Evolutionary conservation across 2,797 vertebrate genomes (phyloP), one percentile per base, ranked within the genome.

Genomic region (Pempheris klunzingeri): DNA sequence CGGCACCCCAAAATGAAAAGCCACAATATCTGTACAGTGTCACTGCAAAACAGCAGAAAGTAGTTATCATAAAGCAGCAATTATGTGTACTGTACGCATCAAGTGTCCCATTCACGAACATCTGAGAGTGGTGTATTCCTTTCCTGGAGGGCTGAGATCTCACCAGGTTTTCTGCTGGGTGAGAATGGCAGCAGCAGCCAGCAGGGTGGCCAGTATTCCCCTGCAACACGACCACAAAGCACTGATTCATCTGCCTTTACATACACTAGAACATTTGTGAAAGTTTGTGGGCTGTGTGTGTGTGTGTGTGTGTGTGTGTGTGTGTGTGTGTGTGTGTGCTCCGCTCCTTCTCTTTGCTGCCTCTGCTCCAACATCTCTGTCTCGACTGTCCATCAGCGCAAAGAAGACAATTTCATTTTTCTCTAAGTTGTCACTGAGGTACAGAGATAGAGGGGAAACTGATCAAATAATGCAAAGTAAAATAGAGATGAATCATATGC

Each of bases 171-270:
- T 12, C 65, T 18, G 36, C n/a, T 77, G 46, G 61, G 59, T 71
- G 70, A 78, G 74, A 74, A 10, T 69, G 34, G 57, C 78, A 60
- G 83, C 44, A 47, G 57, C 9, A 57, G 67, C 80, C 71, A 65
- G 71, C 69, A 84, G 80, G 85, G 84, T 89, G 87, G 84, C 79
- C 81, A 58, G 65, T 69, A 77, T 36, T 85, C 66, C 80, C 68
- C 65, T 68, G 61, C 3, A 38, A 84, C 64, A 64, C n/a, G 1
- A 86, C 85, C 89, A 85, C 85, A 88, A 82, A 89, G 87, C 75
- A 34, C 53, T 79, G 81, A 88, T 90, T 89, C 85, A 89, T 84
- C 83, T 89, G 71, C 84, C 30, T 84, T 68, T 80, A 72, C 78
- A 80, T 74, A 86, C 82, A 82, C 74, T 82, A 60, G 57, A 83